These are phyloP conservation scores for Bubo blakistoni DNA, from an alignment of 2,113 vertebrate genomes.

Conservation along the genomic window DNA sequence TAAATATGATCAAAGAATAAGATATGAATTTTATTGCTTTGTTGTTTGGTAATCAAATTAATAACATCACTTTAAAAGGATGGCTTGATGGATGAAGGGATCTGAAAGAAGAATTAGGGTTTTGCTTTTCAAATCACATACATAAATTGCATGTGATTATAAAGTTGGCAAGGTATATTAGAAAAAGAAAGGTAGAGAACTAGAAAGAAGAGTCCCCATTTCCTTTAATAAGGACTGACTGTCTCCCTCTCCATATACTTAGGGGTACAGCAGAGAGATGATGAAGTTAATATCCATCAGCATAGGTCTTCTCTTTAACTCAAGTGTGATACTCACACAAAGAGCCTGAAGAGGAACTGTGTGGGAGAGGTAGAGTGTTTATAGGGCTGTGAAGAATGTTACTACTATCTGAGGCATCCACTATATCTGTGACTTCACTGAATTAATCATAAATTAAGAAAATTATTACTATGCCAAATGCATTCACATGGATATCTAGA, in stretches of 20 bases:
- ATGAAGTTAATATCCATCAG: background rate
- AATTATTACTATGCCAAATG: background rate
- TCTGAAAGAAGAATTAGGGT: background rate
- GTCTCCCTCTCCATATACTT: background rate
- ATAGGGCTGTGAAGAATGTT: background rate
- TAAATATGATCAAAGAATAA: background rate
- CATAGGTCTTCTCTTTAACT: background rate
- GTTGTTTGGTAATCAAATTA: background rate
- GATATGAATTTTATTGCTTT: background rate
- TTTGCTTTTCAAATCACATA: background rate
- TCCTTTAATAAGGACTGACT: background rate
- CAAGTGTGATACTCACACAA: background rate
- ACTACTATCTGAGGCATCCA: background rate
- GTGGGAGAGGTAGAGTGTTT: background rate
- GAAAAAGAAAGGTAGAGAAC: background rate
- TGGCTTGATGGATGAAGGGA: background rate
- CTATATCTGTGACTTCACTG: background rate
- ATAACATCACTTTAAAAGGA: background rate
- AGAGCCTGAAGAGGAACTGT: background rate
- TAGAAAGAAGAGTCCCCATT: background rate
- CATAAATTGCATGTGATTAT: background rate
- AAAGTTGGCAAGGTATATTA: background rate
- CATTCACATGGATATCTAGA: background rate
- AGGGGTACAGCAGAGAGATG: background rate
- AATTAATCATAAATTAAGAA: background rate